These are phyloP conservation scores for Harpagoxenus sublaevis DNA, from an alignment of 2,888 invertebrate genomes.

Conservation along the genomic window DNA sequence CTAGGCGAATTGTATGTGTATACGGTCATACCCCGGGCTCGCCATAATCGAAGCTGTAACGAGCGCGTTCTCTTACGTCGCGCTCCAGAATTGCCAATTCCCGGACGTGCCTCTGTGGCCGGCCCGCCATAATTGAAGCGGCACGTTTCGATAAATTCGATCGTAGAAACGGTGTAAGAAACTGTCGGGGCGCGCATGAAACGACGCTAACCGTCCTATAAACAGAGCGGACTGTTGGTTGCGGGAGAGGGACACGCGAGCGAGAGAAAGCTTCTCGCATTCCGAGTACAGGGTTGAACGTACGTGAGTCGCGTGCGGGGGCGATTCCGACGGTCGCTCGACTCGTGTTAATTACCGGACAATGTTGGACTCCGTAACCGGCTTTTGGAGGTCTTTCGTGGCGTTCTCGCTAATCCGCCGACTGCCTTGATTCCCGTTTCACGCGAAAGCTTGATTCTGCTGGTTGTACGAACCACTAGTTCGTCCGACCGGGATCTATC, in stretches of 20 bases:
- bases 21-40: not conserved
- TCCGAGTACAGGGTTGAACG: conserved; percentile 7
- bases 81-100: conserved; percentile 41
- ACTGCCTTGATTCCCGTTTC: conserved; percentile 27
- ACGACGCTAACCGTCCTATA: conserved; percentile 49
- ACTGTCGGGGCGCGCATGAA: conserved; percentile 56
- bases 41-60: conserved; percentile 55
- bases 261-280: not conserved
- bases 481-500: not conserved
- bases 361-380: conserved; percentile 52
- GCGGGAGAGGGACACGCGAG: conserved; percentile 7
- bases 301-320: conserved; percentile 68
- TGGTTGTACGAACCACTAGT: not conserved
- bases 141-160: conserved; percentile 57
- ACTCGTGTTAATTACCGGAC: conserved; percentile 75
- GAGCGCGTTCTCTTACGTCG: conserved; percentile 51
- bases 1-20: conserved; percentile 31
- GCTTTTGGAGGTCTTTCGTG: conserved; percentile 20
- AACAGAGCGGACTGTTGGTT: conserved; percentile 58
- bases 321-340: conserved; percentile 55
- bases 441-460: conserved; percentile 9
- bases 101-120: conserved; percentile 50
- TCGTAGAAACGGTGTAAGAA: conserved; percentile 22
- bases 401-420: conserved; percentile 5
- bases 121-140: conserved; percentile 54